Evolutionary conservation across 2,797 vertebrate genomes (phyloP).

Genomic region (Cirrhinus mrigala): DNA sequence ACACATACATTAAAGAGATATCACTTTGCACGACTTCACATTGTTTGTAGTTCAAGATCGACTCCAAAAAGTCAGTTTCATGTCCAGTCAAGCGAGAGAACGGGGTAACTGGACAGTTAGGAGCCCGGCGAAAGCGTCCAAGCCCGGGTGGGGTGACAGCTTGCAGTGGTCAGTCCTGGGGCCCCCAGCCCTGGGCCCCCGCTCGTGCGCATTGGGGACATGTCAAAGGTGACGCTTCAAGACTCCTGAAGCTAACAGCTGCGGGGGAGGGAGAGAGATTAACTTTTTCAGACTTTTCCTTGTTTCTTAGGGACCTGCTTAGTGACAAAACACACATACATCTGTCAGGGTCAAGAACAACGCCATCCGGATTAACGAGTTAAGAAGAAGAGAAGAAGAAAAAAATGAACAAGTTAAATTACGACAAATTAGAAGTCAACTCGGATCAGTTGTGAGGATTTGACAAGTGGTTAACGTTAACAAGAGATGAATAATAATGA

Average conservation of each 20-base stretch:
- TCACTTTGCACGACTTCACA: conserved; percentile 35
- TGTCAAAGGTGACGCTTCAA: conserved; percentile 95
- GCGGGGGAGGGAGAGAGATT: conserved; percentile 82
- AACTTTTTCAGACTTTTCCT: conserved; percentile 89
- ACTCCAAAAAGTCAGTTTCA: conserved; percentile 52
- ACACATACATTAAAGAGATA: conserved; percentile 11
- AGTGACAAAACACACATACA: conserved; percentile 77
- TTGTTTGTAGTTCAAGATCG: conserved; percentile 45
- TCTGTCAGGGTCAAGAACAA: conserved; percentile 82
- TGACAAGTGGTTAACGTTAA: conserved; percentile 75
- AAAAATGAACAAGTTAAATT: conserved; percentile 78
- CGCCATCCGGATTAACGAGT: conserved; percentile 76
- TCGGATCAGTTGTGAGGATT: conserved; percentile 73
- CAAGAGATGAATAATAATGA: conserved; percentile 59
- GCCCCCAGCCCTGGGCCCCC: conserved; percentile 74
- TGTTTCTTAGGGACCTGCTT: conserved; percentile 82
- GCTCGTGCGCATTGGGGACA: conserved; percentile 76
- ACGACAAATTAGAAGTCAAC: conserved; percentile 81
- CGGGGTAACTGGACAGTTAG: conserved; percentile 66
- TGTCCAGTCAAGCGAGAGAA: conserved; percentile 41
- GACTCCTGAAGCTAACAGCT: conserved; percentile 91
- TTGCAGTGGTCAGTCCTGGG: conserved; percentile 84
- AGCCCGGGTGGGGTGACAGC: conserved; percentile 82
- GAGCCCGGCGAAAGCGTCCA: conserved; percentile 71
- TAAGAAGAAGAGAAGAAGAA: conserved; percentile 66